Evolutionary conservation across 2,113 vertebrate species (phyloP).

Genomic region (Cochlearius cochlearius): DNA sequence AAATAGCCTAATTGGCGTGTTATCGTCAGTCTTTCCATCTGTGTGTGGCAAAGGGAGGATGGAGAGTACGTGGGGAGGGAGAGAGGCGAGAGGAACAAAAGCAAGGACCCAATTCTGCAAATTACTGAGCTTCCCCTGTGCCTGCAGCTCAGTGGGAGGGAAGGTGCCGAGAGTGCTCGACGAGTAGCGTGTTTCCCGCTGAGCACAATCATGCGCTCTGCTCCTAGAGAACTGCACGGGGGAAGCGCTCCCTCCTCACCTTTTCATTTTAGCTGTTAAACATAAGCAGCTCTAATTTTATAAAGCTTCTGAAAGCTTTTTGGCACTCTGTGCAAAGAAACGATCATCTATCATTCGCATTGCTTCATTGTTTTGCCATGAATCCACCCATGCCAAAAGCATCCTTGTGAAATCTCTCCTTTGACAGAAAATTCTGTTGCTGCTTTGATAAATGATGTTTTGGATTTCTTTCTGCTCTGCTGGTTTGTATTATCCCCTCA

Average conservation of each 20-base stretch:
- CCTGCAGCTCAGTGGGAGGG: neutral
- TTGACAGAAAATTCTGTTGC: neutral
- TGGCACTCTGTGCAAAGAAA: accelerated
- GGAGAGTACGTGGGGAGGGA: neutral
- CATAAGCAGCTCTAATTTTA: neutral
- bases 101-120: neutral
- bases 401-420: neutral
- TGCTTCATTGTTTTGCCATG: neutral
- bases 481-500: neutral
- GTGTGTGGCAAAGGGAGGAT: neutral
- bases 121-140: neutral
- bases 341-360: accelerated
- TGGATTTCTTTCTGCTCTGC: neutral
- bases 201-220: neutral
- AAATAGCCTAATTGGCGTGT: neutral
- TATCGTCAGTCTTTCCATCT: neutral
- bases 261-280: neutral
- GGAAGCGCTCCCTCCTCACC: neutral
- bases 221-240: neutral
- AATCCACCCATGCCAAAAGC: neutral
- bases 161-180: neutral
- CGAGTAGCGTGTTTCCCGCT: neutral
- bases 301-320: neutral
- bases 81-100: neutral
- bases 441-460: neutral